Conservation (phyloP, 1,140 invertebrate species). For the Sitobion miscanthi region DNA sequence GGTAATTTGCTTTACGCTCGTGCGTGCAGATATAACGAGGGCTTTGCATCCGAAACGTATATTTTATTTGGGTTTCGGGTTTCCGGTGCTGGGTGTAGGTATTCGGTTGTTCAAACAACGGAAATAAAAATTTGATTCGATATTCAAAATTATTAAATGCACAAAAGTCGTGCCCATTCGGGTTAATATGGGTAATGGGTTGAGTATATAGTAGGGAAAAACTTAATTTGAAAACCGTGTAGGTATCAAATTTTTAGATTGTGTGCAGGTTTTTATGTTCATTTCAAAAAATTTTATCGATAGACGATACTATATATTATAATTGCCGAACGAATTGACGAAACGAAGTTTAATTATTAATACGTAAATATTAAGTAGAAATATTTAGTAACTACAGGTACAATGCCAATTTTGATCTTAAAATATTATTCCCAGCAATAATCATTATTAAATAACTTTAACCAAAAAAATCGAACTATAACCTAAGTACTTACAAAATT, state of each 20-base stretch:
- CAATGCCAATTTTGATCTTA: no score
- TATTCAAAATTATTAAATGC: no score
- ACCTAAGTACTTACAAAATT: no score
- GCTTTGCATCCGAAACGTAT: background rate
- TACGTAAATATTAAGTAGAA: background rate
- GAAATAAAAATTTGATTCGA: background rate
- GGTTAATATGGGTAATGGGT: background rate
- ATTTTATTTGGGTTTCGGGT: background rate
- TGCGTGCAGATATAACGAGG: background rate
- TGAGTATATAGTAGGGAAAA: background rate
- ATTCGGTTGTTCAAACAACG: background rate
- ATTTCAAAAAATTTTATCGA: background rate
- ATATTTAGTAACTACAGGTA: no score
- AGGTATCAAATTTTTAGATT: background rate
- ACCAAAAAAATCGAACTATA: no score
- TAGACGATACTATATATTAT: background rate
- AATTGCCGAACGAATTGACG: background rate
- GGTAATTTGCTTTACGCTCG: background rate
- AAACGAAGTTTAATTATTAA: no score
- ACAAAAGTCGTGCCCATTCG: background rate
- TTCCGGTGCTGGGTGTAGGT: background rate
- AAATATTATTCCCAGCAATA: no score
- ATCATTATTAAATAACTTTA: no score
- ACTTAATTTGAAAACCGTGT: background rate
- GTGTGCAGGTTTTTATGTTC: background rate